These are phyloP conservation scores for Cordilura impudica DNA, from an alignment of 2,888 invertebrate species.

Conservation along the genomic window DNA sequence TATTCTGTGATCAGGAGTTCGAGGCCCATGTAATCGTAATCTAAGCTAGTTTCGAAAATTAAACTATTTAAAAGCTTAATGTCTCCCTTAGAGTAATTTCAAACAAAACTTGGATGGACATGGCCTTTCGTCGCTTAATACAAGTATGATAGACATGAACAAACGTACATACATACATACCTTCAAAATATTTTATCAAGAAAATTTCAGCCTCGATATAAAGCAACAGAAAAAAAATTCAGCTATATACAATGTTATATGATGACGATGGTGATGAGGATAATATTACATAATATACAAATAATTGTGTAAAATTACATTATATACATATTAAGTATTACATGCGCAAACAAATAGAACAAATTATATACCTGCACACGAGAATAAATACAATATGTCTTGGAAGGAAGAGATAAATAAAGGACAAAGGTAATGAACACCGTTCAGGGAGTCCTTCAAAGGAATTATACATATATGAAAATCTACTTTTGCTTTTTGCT, in stretches of 20 bases:
- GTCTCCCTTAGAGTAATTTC: background rate
- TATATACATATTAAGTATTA: conserved; percentile 26
- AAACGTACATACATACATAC: background rate
- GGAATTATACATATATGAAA: background rate
- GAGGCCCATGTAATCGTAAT: no score
- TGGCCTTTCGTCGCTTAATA: background rate
- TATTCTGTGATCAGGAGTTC: no score
- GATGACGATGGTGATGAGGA: background rate
- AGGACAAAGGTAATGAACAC: background rate
- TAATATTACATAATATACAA: conserved; percentile 43
- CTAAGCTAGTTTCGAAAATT: no score
- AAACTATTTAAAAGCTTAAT: background rate
- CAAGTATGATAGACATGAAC: background rate
- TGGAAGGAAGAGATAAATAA: conserved; percentile 11
- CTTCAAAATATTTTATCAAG: background rate
- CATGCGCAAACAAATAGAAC: conserved; percentile 43
- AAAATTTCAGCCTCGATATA: conserved; percentile 26
- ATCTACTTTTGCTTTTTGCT: background rate
- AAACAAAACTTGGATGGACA: background rate
- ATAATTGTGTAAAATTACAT: conserved; percentile 41
- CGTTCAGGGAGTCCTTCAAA: conserved; percentile 4
- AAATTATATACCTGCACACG: background rate
- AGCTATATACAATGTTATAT: conserved; percentile 19
- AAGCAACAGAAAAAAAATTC: background rate
- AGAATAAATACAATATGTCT: no score